Base-by-base conservation (phyloP, 2,113 vertebrate genomes). In the Okapia johnstoni region DNA sequence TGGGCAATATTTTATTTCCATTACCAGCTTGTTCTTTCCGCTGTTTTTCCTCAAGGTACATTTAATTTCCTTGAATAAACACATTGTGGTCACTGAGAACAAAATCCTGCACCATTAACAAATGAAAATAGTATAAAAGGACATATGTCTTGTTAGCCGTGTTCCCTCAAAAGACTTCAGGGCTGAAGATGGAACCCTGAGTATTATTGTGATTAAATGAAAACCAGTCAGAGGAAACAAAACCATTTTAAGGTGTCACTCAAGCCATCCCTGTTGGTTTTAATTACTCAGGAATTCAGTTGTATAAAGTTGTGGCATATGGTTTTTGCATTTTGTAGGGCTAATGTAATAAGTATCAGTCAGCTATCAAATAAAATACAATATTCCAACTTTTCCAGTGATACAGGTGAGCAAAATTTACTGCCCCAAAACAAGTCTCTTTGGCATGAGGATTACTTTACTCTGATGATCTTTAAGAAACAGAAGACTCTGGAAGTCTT, bases 1-100 rank as follows among this genome's bases (percentile, higher is more conserved):
- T 50, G 61, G 70, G 58, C 73, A 83, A 85, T 70, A 93, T 85
- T 97, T 97, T 63, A 96, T 95, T 97, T 92, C 70, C 80, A 87
- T 94, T 84, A 87, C 6, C 60, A 80, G 28, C 19, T 2, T 88
- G 55, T 28, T 40, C 60, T 52, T 66, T 13, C 79, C 40, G 26
- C 57, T 88, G 5, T 52, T 96, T 95, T 96, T 88, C 43, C 28
- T 89, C 61, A 33, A 88, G 77, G 50, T 85, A 36, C 10, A 94
- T 57, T 94, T 97, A 94, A 96, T 96, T 97, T 95, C 63, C 63
- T 95, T 95, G 79, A 97, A 97, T 96, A 94, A 94, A 92, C 48
- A 92, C 84, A 94, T 70, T 96, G 86, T 90, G 80, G 76, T 85
- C 92, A 93, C 43, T 48, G 12, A 33, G 54, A 97, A 97, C 85